Base-by-base conservation (phyloP, 35 echinoderm and acorn worm species). In the Heliocidaris erythrogramma region DNA sequence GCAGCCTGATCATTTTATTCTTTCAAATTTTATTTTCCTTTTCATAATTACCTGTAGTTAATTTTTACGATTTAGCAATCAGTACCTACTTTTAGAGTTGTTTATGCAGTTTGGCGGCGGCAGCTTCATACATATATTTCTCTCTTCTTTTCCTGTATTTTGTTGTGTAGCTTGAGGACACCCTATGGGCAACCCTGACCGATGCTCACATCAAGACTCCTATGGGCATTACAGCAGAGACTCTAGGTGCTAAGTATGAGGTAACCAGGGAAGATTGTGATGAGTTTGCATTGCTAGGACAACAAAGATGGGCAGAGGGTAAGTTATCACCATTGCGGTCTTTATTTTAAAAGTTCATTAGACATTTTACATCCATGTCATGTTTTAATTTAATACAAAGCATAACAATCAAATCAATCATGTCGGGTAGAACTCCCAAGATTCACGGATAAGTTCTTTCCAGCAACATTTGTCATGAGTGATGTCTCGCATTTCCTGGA, bases 131-230 rank as follows among this genome's bases (percentile, higher is more conserved):
- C 5, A 69, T 24, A 1, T 69, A 50, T 69, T 27, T 69, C 61
- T 69, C 61, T 69, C 27, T 1, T 27, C 27, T 69, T 69, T 27
- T 24, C 24, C 5, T 69, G 18, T 69, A n/a, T n/a, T 42, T 42
- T 24, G 3, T 2, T 96, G 30, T 91, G 14, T 59, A 99, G 98
- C 88, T 99, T 94, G 98, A 99, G 89, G 97, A 99, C 86, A 91
- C 96, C 10, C 93, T 99, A 12, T 99, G 98, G 98, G 96, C 97
- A 0, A 99, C 98, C 2, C 94, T 99, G 30, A 99, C 98, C 2
- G 98, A 99, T 47, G 88, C 95, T n/a, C 98, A 99, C 94, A 99
- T 99, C 48, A 96, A 99, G 91, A 99, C 98, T 0, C 98, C 98
- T 0, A 99, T 99, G 98, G 98, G 97, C 2, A 96, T 97, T 30